phyloP scores from a whole-genome alignment of 2,797 vertebrate genomes.

The Ibycter americanus region DNA sequence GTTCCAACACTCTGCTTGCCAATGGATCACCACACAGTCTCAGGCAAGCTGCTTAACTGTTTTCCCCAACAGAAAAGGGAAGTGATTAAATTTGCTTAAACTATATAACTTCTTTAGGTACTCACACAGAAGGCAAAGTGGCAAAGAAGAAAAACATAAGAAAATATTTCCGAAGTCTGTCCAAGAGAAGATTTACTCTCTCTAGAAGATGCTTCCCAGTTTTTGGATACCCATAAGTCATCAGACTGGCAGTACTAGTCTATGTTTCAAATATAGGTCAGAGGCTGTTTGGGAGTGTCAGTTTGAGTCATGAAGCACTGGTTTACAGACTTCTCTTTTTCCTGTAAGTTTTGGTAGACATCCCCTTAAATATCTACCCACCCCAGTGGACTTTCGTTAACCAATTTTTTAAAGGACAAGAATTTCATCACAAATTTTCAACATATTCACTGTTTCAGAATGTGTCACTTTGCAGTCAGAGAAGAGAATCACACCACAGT shows the following conservation, averaged over 20 bases:
- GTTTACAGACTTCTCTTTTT: not conserved
- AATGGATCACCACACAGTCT: not conserved
- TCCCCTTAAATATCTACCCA: not conserved
- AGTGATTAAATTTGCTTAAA: not conserved
- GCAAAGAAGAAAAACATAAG: not conserved
- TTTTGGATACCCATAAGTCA: constrained; percentile 50
- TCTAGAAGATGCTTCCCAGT: constrained; percentile 6
- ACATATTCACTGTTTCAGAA: not conserved
- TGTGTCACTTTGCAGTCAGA: not conserved
- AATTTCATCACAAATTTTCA: not conserved
- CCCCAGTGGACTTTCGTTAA: not conserved
- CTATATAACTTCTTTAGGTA: not conserved
- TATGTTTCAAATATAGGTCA: constrained; percentile 42
- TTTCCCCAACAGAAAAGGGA: not conserved
- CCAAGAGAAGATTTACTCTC: not conserved
- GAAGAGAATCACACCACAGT: not conserved
- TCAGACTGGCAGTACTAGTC: constrained; percentile 56
- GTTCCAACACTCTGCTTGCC: not conserved
- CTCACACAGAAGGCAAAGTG: not conserved
- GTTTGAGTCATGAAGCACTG: constrained; percentile 34
- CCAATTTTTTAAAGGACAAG: not conserved
- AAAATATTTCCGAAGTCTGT: not conserved
- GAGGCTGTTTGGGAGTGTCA: constrained; percentile 30
- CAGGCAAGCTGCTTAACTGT: not conserved
- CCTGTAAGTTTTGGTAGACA: not conserved